Evolutionary conservation across 2,113 vertebrate genomes (phyloP).

Genomic region (Pipra filicauda): DNA sequence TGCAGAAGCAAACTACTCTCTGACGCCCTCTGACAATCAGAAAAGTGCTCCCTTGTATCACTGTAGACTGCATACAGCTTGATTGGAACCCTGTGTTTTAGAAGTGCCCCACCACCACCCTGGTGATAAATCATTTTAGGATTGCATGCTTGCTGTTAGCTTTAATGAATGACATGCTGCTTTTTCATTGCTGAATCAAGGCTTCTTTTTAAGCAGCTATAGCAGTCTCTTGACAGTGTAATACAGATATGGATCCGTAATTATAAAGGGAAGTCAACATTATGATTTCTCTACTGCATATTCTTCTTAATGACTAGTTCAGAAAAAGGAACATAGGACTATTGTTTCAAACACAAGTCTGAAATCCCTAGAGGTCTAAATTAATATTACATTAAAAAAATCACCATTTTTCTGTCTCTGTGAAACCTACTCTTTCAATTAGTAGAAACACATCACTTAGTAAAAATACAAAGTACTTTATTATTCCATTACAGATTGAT

Average conservation of each 20-base stretch:
- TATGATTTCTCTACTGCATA: conserved; percentile 17
- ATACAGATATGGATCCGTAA: conserved; percentile 23
- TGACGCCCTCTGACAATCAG: not conserved
- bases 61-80: not conserved
- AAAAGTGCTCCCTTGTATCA: not conserved
- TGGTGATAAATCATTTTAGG: conserved; percentile 35
- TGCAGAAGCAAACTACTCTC: not conserved
- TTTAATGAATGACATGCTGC: not conserved
- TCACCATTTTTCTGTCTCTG: not conserved
- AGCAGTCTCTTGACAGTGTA: not conserved
- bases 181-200: conserved; percentile 15
- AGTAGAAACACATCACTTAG: not conserved
- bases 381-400: not conserved
- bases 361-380: not conserved
- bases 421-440: conserved; percentile 7
- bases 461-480: not conserved
- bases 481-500: not conserved
- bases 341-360: not conserved
- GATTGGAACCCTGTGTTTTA: not conserved
- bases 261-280: conserved; percentile 53
- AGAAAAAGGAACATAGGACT: not conserved
- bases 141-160: not conserved
- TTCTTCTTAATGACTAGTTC: conserved; percentile 54
- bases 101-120: not conserved
- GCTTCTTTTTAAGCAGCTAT: conserved; percentile 19